A percentile compares a stretch with the other conserved stretches of the same genome.
Evolutionary conservation across 2,113 vertebrate species (phyloP).

Genomic region (Okapia johnstoni): DNA sequence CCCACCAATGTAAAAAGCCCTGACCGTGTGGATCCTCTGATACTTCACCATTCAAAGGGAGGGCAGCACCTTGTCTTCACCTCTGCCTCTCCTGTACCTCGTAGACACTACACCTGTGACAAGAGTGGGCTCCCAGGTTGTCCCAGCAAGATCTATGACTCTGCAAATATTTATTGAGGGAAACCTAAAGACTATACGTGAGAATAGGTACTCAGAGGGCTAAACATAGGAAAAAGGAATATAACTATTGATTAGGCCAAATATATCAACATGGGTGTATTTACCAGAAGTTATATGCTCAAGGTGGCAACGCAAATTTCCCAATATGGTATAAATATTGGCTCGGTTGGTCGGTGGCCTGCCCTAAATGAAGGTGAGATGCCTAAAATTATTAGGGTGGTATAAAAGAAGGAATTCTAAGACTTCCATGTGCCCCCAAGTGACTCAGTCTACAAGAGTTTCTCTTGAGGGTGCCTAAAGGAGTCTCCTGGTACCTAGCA

Average conservation of each 20-base stretch:
- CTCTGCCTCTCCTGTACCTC: not conserved
- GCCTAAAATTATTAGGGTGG: not conserved
- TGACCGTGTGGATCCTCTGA: not conserved
- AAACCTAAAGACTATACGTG: not conserved
- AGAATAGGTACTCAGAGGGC: not conserved
- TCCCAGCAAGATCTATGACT: not conserved
- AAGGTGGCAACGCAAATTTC: not conserved
- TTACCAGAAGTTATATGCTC: not conserved
- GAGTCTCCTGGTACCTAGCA: not conserved
- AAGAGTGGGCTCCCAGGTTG: not conserved
- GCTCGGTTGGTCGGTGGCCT: not conserved
- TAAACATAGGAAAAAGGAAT: not conserved
- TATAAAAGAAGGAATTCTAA: not conserved
- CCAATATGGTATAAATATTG: not conserved
- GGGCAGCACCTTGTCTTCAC: not conserved
- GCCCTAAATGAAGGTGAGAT: not conserved
- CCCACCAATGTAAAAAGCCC: not conserved
- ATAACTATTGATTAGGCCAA: not conserved
- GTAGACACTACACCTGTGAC: not conserved
- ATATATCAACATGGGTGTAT: not conserved
- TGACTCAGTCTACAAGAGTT: not conserved
- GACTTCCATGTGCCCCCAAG: not conserved
- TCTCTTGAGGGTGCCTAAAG: not conserved
- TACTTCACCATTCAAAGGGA: not conserved
- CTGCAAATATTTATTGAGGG: not conserved